Evolutionary conservation across 2,113 vertebrate genomes (phyloP).

Genomic region (Lepus timidus): DNA sequence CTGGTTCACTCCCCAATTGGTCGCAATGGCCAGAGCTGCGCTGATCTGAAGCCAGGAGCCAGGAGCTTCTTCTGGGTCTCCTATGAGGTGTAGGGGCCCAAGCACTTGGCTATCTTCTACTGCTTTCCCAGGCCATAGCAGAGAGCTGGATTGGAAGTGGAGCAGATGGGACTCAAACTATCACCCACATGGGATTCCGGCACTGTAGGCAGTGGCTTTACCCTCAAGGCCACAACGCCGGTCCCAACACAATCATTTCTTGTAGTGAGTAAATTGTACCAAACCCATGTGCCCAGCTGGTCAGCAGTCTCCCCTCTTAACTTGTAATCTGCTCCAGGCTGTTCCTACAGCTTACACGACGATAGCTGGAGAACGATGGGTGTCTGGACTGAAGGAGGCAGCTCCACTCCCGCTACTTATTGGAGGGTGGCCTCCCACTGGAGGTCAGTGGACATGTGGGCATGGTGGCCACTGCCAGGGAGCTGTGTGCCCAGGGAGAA

Average conservation of each 20-base stretch:
- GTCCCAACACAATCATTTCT: neutral
- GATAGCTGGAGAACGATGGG: slow-evolving; percentile 6
- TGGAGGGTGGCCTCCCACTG: neutral
- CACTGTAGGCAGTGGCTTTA: no score
- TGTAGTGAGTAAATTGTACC: slow-evolving; percentile 1
- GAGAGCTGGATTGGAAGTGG: no score
- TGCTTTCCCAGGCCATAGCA: no score
- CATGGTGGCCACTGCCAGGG: neutral
- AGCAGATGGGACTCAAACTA: no score
- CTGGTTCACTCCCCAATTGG: no score
- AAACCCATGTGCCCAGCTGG: slow-evolving; percentile 44
- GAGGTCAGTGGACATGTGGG: rapidly evolving
- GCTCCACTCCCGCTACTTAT: neutral
- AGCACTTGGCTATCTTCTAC: no score
- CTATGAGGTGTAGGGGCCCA: no score
- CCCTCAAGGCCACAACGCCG: no score
- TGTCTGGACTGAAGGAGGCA: slow-evolving; percentile 45
- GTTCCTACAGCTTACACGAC: slow-evolving; percentile 52
- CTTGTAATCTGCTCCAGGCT: slow-evolving; percentile 42
- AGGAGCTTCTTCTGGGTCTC: no score
- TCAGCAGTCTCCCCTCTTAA: slow-evolving; percentile 65
- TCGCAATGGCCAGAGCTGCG: no score
- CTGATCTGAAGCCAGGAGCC: no score
- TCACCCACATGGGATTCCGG: no score
- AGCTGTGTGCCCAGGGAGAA: neutral